phyloP scores from a whole-genome alignment of 2,888 invertebrate genomes.

The Catocala nupta region DNA sequence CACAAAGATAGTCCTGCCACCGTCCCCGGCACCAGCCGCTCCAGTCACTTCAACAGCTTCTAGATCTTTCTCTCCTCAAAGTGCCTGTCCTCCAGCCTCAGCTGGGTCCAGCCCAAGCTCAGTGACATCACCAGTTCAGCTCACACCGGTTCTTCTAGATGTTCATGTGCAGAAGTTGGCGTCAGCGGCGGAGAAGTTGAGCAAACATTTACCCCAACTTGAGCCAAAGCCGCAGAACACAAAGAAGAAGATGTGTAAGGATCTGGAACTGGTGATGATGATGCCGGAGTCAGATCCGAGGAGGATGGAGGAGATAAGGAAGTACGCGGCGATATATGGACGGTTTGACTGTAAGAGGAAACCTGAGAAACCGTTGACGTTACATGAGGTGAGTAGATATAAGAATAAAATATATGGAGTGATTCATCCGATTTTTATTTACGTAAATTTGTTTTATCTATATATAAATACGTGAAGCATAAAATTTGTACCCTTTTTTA shows the following conservation, averaged over 20 bases:
- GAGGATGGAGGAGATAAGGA: slow-evolving; percentile 97
- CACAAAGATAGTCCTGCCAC: slow-evolving; percentile 81
- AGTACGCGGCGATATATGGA: slow-evolving; percentile 99
- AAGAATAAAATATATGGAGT: no score
- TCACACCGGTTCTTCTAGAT: slow-evolving; percentile 93
- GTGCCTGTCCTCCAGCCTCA: slow-evolving; percentile 81
- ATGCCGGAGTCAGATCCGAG: slow-evolving; percentile 96
- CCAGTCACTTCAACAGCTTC: slow-evolving; percentile 75
- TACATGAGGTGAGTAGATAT: slow-evolving; percentile 93
- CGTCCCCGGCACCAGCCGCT: slow-evolving; percentile 80
- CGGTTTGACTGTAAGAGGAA: slow-evolving; percentile 98
- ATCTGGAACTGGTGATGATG: slow-evolving; percentile 96
- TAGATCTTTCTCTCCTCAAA: slow-evolving; percentile 80
- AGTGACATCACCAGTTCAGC: slow-evolving; percentile 88
- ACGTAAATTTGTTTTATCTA: no score
- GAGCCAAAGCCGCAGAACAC: slow-evolving; percentile 96
- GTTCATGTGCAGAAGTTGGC: slow-evolving; percentile 95
- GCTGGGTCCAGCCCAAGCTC: slow-evolving; percentile 88
- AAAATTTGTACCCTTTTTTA: no score
- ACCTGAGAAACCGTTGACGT: slow-evolving; percentile 97
- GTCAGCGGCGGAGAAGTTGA: slow-evolving; percentile 93
- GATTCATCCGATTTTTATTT: no score
- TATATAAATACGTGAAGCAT: no score
- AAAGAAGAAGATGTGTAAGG: slow-evolving; percentile 97
- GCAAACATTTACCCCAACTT: slow-evolving; percentile 93